A percentile compares a stretch with the other conserved stretches of the same genome.
These are phyloP conservation scores for Odontesthes bonariensis DNA, from an alignment of 2,113 vertebrate species.

Conservation along the genomic window DNA sequence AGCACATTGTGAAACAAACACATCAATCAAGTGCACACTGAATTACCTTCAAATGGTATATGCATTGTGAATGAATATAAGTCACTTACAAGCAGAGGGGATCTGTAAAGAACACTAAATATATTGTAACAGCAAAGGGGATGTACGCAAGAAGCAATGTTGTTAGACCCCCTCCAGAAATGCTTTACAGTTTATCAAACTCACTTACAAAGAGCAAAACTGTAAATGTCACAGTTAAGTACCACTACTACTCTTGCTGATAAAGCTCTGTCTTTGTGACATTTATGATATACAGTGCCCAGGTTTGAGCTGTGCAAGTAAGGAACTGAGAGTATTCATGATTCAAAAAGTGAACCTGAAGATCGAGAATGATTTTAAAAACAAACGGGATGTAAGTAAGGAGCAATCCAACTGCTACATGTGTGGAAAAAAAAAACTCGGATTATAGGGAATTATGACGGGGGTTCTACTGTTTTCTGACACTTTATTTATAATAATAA, in stretches of 20 bases:
- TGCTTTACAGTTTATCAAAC: slow-evolving; percentile 1
- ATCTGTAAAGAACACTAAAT: slow-evolving; percentile 13
- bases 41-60: slow-evolving; percentile 13
- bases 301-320: background rate
- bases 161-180: background rate
- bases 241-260: background rate
- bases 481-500: slow-evolving; percentile 3
- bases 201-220: slow-evolving; percentile 3
- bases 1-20: slow-evolving; percentile 7
- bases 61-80: slow-evolving; percentile 9
- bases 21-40: slow-evolving; percentile 8
- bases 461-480: background rate
- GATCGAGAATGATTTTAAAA: background rate
- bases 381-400: background rate
- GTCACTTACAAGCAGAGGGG: slow-evolving; percentile 15
- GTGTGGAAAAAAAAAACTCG: background rate
- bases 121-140: background rate
- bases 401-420: background rate
- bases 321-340: background rate
- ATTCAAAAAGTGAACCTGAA: background rate
- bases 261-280: slow-evolving; percentile 6
- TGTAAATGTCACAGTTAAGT: slow-evolving; percentile 18
- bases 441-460: background rate
- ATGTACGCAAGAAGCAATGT: background rate
- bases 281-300: slow-evolving; percentile 9